Evolutionary conservation across 2,113 vertebrate species (phyloP).

Genomic region (Ictalurus furcatus): DNA sequence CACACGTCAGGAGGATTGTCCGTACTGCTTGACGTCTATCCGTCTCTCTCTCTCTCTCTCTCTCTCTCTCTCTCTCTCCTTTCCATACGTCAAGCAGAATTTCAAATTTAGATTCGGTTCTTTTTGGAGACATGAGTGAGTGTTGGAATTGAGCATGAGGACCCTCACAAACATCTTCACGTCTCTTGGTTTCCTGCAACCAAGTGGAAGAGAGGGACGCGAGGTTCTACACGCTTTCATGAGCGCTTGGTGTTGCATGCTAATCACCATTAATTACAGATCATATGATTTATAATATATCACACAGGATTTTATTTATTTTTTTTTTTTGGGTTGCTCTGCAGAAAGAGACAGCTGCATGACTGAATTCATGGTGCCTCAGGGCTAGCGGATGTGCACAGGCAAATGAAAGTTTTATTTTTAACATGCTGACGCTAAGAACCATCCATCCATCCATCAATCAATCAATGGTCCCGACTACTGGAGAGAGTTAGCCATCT

Average conservation of each 20-base stretch:
- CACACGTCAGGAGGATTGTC: neutral
- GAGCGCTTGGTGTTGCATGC: slow-evolving; percentile 59
- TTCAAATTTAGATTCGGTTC: slow-evolving; percentile 29
- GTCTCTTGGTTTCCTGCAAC: slow-evolving; percentile 27
- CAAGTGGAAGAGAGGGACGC: slow-evolving; percentile 26
- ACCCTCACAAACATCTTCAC: slow-evolving; percentile 40
- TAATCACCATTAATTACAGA: slow-evolving; percentile 66
- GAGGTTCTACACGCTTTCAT: slow-evolving; percentile 50
- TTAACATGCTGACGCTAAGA: slow-evolving; percentile 61
- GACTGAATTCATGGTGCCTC: slow-evolving; percentile 66
- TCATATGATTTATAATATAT: slow-evolving; percentile 71
- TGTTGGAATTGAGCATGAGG: neutral
- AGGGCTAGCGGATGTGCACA: slow-evolving; percentile 66
- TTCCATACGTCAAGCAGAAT: slow-evolving; percentile 7
- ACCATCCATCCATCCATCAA: slow-evolving; percentile 23
- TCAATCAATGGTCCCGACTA: neutral
- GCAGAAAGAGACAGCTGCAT: slow-evolving; percentile 71
- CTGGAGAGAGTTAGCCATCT: neutral
- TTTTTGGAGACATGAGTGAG: slow-evolving; percentile 19
- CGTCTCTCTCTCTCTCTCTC: neutral
- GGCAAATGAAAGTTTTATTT: slow-evolving; percentile 71
- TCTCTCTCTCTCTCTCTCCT: neutral
- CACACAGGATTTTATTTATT: slow-evolving; percentile 45
- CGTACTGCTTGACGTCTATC: neutral
- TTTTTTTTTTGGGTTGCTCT: slow-evolving; percentile 32